A percentile compares a stretch with the other conserved stretches of the same genome.
phyloP scores from a whole-genome alignment of 2,888 invertebrate species.

The Pheosia gnoma region DNA sequence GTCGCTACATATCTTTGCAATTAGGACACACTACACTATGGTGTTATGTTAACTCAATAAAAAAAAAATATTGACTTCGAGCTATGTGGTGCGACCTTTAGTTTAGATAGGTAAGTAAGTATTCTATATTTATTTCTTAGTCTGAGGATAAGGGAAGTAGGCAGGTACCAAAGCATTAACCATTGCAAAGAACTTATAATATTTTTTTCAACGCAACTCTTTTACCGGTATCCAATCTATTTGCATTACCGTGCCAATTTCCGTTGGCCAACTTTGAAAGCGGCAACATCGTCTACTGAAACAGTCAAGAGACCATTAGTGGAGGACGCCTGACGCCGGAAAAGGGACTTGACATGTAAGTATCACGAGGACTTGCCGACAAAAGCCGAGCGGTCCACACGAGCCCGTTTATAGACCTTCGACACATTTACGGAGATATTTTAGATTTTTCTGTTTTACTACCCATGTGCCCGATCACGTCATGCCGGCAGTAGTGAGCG shows the following conservation, averaged over 20 bases:
- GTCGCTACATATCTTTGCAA: too few species aligned
- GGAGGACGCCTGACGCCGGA: conserved; percentile 57
- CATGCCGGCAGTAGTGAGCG: too few species aligned
- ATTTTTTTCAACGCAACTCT: not conserved
- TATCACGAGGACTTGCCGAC: conserved; percentile 33
- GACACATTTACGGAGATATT: not conserved
- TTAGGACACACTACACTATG: too few species aligned
- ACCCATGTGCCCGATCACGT: too few species aligned
- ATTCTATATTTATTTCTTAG: too few species aligned
- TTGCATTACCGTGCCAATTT: conserved; percentile 9
- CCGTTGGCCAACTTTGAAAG: conserved; percentile 39
- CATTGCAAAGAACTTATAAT: not conserved
- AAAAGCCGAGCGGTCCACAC: conserved; percentile 21
- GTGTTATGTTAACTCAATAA: too few species aligned
- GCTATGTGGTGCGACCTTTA: too few species aligned
- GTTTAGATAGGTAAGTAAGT: too few species aligned
- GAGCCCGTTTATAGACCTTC: not conserved
- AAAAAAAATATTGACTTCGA: too few species aligned
- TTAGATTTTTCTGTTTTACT: too few species aligned
- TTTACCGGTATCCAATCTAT: conserved; percentile 18
- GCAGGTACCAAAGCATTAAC: too few species aligned
- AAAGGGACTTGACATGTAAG: conserved; percentile 52
- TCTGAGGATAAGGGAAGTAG: too few species aligned
- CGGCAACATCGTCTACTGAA: conserved; percentile 47
- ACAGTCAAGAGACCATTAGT: conserved; percentile 60